Conservation (phyloP, 1,140 invertebrate species). For the Apis cerana region DNA sequence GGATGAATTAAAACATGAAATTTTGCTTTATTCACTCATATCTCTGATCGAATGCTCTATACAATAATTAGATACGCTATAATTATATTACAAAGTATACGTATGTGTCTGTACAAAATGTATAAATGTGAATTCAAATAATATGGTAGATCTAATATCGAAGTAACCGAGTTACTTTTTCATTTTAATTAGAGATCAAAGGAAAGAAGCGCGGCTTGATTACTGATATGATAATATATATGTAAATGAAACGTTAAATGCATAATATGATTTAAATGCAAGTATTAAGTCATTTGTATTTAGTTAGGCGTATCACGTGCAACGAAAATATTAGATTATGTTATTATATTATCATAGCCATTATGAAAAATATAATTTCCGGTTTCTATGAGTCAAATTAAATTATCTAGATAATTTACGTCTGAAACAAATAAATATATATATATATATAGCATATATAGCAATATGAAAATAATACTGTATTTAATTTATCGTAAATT, state of each 20-base stretch:
- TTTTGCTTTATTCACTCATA: too few relatives aligned
- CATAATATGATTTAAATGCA: not conserved
- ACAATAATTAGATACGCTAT: not conserved
- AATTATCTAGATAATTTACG: not conserved
- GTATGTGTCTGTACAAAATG: too few relatives aligned
- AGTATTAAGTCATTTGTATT: not conserved
- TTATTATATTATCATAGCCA: not conserved
- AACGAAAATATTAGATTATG: not conserved
- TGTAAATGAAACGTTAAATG: not conserved
- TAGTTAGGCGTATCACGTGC: not conserved
- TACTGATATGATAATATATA: not conserved
- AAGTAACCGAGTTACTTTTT: not conserved
- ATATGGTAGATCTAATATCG: not conserved
- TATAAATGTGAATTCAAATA: too few relatives aligned
- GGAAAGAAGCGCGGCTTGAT: not conserved
- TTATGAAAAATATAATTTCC: not conserved
- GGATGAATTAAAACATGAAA: too few relatives aligned
- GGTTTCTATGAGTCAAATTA: too few relatives aligned
- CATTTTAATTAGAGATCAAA: not conserved
- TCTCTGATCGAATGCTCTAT: too few relatives aligned
- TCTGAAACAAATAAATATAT: not conserved
- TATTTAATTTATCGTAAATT: not conserved
- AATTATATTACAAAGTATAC: not conserved
- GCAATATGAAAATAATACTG: not conserved
- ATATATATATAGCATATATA: too few relatives aligned